These are phyloP conservation scores for Cordylochernes scorpioides DNA, from an alignment of 2,888 invertebrate genomes.

Conservation along the genomic window DNA sequence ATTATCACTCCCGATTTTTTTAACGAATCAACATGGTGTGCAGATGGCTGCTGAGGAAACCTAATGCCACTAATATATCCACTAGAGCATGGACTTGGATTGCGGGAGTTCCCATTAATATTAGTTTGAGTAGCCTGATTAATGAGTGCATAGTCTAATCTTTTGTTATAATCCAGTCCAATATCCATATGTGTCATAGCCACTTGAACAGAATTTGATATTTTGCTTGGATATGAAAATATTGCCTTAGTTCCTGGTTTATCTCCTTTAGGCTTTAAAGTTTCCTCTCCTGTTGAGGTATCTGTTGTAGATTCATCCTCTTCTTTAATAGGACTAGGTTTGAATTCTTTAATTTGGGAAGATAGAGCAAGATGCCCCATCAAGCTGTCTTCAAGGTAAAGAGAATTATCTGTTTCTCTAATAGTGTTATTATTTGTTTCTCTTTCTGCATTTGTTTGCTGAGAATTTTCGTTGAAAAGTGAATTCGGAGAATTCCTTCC, in stretches of 20 bases:
- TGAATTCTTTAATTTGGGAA: slow-evolving; percentile 8
- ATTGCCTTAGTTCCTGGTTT: slow-evolving; percentile 9
- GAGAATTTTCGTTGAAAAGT: slow-evolving; percentile 4
- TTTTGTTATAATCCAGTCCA: too few species aligned
- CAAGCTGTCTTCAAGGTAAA: slow-evolving; percentile 15
- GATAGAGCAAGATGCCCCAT: slow-evolving; percentile 10
- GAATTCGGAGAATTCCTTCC: slow-evolving; percentile 7
- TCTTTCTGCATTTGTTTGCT: slow-evolving; percentile 8
- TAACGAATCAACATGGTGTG: too few species aligned
- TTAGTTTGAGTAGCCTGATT: slow-evolving; percentile 14
- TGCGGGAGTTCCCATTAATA: slow-evolving; percentile 7
- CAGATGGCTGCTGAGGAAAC: too few species aligned
- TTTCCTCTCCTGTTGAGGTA: slow-evolving; percentile 12
- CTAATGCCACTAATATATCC: slow-evolving; percentile 13
- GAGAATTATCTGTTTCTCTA: slow-evolving; percentile 13
- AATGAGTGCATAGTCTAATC: slow-evolving; percentile 5
- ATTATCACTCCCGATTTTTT: slow-evolving; percentile 10
- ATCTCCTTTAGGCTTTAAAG: slow-evolving; percentile 11
- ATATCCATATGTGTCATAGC: background rate
- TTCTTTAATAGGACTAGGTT: slow-evolving; percentile 13
- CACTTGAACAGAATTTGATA: too few species aligned
- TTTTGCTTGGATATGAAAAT: too few species aligned
- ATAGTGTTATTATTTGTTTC: slow-evolving; percentile 11
- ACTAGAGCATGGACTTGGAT: slow-evolving; percentile 13
- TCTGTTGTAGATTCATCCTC: slow-evolving; percentile 11